Base-by-base conservation (phyloP, 2,888 invertebrate genomes). In the Bruchidius siliquastri region DNA sequence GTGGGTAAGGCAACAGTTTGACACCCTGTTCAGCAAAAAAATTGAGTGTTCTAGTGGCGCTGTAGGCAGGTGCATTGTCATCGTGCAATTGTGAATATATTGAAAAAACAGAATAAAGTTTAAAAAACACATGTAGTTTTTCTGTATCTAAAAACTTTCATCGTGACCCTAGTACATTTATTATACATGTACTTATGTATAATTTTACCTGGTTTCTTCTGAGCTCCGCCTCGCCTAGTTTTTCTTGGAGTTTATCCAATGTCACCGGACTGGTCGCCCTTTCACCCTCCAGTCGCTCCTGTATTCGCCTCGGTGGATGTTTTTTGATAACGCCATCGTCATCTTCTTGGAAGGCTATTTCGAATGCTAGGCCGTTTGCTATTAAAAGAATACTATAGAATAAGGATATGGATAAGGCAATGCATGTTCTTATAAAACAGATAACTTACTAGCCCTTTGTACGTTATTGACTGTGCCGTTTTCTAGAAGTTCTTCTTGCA, bases 211-310 rank as follows among this genome's bases (percentile, higher is more conserved):
- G 89, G 79, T 90, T 89, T 73, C 94, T 89, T 75, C 94, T 88
- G 76, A 89, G 88, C 80, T 94, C 93, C 0, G 94, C 94, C 75
- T 92, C 92, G 21, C 92, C 92, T 76, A 93, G 86, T 81, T 92
- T 93, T 81, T 91, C 92, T 81, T 91, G 90, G 32, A 94, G 88
- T 76, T 91, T 90, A 22, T 91, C 90, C 68, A 92, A 85, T 2
- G 85, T 84, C 8, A 83, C 76, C 78, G 90, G 88, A 21, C 89
- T 89, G 71, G 88, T 88, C 1, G 90, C 89, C 4, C 90, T 90
- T 76, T 92, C 92, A 21, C 10, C 20, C 79, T 93, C 89, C 68
- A 93, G 84, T 76, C 92, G 87, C 66, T 75, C 75, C 82, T 92
- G 92, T 66, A 94, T 86, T 74, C 92, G 89, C 69, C 90, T 90